Evolutionary conservation across 1,140 invertebrate species (phyloP), one percentile per base, ranked within the genome.

Genomic region (Anagrus nilaparvatae): DNA sequence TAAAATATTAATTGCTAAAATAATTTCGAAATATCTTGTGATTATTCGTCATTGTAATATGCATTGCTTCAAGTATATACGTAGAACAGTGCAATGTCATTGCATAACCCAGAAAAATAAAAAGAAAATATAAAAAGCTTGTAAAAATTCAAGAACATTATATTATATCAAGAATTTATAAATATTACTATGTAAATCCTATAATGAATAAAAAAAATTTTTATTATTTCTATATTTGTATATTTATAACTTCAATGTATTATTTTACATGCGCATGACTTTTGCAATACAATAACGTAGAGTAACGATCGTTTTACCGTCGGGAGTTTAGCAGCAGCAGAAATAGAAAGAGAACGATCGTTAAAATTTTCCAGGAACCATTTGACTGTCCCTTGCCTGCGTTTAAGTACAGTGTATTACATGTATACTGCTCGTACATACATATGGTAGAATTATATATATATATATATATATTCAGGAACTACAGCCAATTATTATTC

Each of bases 281-380:
- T 16, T 29, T 21, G 27, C 14, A 7, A 10, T 5, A 28, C 5
- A 13, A 7, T 17, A 13, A 14, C 19, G 13, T 29, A 30, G 37
- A 45, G 38, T 40, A 45, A 45, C 31, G 38, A 45, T 40, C 31
- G 44, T n/a, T n/a, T n/a, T n/a, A n/a, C 2, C 27, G 3, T 9
- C 8, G 17, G 19, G 25, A 14, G 12, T 14, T 14, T 4, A 29
- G 31, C 19, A 4, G n/a, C 28, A n/a, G n/a, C 31, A 24, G 28
- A n/a, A n/a, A 20, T 10, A 25, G 20, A n/a, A 27, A 9, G 16
- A 13, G 30, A 12, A 8, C n/a, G 23, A 27, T 45, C 38, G 44
- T 45, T 45, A 40, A 46, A 41, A 41, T 46, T 41, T 42, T 46
- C 39, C 39, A 27, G 38, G 44, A 46, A 42, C 28, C 39, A 42